Evolutionary conservation across 2,797 vertebrate species (phyloP), one percentile per base, ranked within the genome.

Genomic region (Sebastes alutus): DNA sequence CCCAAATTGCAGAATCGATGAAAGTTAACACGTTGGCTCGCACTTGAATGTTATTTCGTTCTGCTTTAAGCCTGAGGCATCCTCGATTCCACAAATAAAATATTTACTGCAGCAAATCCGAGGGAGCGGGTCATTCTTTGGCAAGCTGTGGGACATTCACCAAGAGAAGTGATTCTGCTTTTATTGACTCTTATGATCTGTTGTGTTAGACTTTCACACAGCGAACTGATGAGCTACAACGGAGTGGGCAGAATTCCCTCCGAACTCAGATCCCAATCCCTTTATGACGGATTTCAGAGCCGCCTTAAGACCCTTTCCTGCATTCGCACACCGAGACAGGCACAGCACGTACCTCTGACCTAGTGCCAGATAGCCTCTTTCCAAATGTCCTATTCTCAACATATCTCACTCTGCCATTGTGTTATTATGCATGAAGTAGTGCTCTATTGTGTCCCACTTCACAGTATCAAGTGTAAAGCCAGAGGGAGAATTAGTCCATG

Each of bases 201-300:
- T 73, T 23, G 1, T 30, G 69, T 72, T 72, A 46, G 56, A 81
- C 52, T 14, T 59, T 46, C 64, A 61, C 52, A 65, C 49, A 38
- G 46, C 23, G 3, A 80, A 68, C 3, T 81, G 68, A 75, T 80
- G 71, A 76, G 76, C 77, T 66, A 68, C 89, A 77, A 69, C 5
- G 3, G 49, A 87, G 63, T 18, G 4, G 54, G 68, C 27, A 29
- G 64, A 75, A 78, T 74, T 70, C 52, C 70, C 27, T 22, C 54
- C 16, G 4, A n/a, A 56, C 60, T 78, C 83, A 72, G 68, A 75
- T 46, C 58, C 65, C 75, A 67, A 58, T 80, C 60, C 29, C 29
- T 80, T 82, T 81, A 83, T 35, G 67, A 80, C 71, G 72, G 58
- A 82, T 78, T 75, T 80, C 81, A 74, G 32, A 83, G 68, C 49